Evolutionary conservation across 1,140 invertebrate genomes (phyloP), one percentile per base, ranked within the genome.

Genomic region (Caenorhabditis latens): DNA sequence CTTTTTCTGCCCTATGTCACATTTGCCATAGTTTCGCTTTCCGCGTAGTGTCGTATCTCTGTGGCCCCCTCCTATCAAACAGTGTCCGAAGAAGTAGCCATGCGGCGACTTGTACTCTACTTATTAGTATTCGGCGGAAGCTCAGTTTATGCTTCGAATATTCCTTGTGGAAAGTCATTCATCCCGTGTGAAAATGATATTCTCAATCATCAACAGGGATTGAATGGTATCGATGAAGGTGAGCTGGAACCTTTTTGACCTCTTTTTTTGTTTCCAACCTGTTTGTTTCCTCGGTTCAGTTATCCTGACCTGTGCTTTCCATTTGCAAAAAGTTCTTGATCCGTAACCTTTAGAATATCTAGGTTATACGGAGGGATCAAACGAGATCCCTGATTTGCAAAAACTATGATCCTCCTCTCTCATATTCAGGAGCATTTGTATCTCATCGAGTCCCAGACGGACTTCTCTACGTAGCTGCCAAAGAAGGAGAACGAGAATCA

Each of bases 151-250:
- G 40, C 82, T 21, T 89, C 88, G 13, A 89, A 89, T 71, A 89
- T 89, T 65, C 86, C 88, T 43, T 89, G 88, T 46, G 88, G 88
- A 16, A 88, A 86, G 42, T 85, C 86, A 8, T 89, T 89, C 43
- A 48, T 89, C 14, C 84, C 88, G 19, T 89, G 88, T 63, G 65
- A 84, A 1, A 85, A 89, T 57, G 86, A 84, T 13, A 50, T 57
- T 48, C 24, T 53, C 24, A 87, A 87, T n/a, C 71, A 79, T 24
- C 71, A 79, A 32, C 71, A 79, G 42, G 71, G 71, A 2, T 32
- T 84, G 55, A 84, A 79, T 46, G 71, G 58, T 21, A 84, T 63
- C 11, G 53, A 61, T 46, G 83, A 61, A 46, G 58, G 83, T 84
- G 24, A 58, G 50, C 50, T 0, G 2, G 8, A 24, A 46, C 11